Evolutionary conservation across 2,113 vertebrate genomes (phyloP).

Genomic region (Perca fluviatilis): DNA sequence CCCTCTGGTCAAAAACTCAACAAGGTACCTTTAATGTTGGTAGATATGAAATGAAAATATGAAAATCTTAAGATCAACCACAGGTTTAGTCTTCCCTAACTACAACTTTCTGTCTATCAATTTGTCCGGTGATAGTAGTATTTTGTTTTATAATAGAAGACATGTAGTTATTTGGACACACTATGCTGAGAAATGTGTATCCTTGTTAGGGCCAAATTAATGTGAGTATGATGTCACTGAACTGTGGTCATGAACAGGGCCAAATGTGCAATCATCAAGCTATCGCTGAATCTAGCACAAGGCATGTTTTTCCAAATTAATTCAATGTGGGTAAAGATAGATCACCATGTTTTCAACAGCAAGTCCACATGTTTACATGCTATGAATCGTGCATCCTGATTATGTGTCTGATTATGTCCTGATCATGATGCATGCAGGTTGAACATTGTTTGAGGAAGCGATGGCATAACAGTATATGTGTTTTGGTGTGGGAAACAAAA

Average conservation of each 20-base stretch:
- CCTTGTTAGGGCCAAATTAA: neutral
- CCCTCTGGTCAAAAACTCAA: neutral
- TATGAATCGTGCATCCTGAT: neutral
- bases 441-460: slow-evolving; percentile 28
- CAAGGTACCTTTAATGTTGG: neutral
- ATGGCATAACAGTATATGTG: slow-evolving; percentile 32
- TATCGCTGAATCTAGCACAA: neutral
- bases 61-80: neutral
- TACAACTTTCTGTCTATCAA: too few relatives aligned
- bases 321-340: neutral
- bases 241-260: neutral
- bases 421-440: slow-evolving; percentile 3
- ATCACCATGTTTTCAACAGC: neutral
- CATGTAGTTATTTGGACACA: neutral
- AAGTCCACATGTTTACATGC: slow-evolving; percentile 14
- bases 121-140: neutral
- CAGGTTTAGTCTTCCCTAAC: neutral
- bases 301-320: neutral
- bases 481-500: slow-evolving; percentile 25
- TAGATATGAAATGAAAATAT: too few relatives aligned
- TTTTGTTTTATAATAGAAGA: neutral
- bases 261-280: neutral
- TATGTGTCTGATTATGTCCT: neutral
- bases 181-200: neutral
- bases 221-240: neutral